Conservation (phyloP, 2,797 vertebrate species). For the Alectoris magna region DNA sequence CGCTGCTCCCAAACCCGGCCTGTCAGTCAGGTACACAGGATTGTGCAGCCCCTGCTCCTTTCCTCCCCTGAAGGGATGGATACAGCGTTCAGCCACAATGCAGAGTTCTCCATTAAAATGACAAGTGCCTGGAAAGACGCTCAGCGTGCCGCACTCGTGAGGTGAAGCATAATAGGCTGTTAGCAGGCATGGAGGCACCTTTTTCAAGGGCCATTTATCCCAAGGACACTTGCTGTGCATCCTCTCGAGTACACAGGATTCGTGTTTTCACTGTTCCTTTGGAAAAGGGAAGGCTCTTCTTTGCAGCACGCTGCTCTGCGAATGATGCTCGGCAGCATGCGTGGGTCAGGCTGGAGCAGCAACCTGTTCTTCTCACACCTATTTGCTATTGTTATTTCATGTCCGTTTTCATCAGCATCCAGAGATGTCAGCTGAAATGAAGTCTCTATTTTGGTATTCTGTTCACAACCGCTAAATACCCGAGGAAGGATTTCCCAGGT, state of each 20-base stretch:
- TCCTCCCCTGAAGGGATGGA: not conserved
- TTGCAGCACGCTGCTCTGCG: not conserved
- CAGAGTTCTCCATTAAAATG: constrained; percentile 31
- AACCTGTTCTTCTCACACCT: not conserved
- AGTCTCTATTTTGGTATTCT: not conserved
- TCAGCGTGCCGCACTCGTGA: not conserved
- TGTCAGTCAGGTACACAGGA: not conserved
- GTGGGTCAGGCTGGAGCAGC: not conserved
- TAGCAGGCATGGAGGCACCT: not conserved
- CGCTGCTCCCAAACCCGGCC: not conserved
- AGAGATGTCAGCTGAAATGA: not conserved
- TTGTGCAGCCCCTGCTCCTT: not conserved
- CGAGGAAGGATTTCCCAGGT: not conserved
- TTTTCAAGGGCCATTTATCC: not conserved
- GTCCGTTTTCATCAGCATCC: not conserved
- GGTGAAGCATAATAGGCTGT: not conserved
- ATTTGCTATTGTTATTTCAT: not conserved
- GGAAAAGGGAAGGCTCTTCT: not conserved
- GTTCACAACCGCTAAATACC: not conserved
- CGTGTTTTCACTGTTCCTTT: rapidly evolving
- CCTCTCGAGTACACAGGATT: not conserved
- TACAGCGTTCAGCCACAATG: not conserved
- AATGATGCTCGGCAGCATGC: rapidly evolving
- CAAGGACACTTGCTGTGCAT: not conserved
- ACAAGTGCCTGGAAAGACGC: not conserved